Base-by-base conservation (phyloP, 2,888 invertebrate species). In the Antheraea yamamai region DNA sequence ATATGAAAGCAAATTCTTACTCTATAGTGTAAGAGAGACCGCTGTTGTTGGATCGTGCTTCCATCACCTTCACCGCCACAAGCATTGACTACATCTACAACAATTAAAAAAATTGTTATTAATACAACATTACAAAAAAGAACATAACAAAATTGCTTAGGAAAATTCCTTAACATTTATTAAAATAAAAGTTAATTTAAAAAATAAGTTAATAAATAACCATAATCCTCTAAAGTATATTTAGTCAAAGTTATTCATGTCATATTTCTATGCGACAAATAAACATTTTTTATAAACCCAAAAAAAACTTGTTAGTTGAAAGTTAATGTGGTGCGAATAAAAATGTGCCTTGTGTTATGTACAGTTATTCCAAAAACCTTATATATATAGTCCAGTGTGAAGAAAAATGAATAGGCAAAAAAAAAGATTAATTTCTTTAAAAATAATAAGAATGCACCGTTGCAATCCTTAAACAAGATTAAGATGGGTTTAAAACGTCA, bases 41-140 rank as follows among this genome's bases (percentile, higher is more conserved):
- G 95, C 94, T 93, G 95, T 92, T 87, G 92, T 91, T 90, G 91
- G 91, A 92, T 93, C 95, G 95, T 95, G 95, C 95, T 94, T 94
- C 95, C 95, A 95, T 96, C 97, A 97, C 95, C 96, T 96, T 97
- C 97, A 97, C 96, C 97, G 97, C 97, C 97, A 97, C 96, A 97
- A 96, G 97, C 97, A 97, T 96, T 97, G 97, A 97, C 97, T 97
- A 97, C 97, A 97, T 97, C 97, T 97, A 97, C 96, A 97, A 97
- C 95, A 95, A 95, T 92, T 90, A 87, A 91, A 93, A 95, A 92
- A 88, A 89, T 89, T 89, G 86, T 91, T 89, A 91, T 85, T 85
- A 85, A 83, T 39, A 77, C 47, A 47, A 78, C 16, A 76, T 30
- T 66, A 66, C 26, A 64, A 10, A 64, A 64, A 61, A n/a, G n/a